Evolutionary conservation across 1,140 invertebrate genomes (phyloP), one percentile per base, ranked within the genome.

Genomic region (Drosophila takahashii): DNA sequence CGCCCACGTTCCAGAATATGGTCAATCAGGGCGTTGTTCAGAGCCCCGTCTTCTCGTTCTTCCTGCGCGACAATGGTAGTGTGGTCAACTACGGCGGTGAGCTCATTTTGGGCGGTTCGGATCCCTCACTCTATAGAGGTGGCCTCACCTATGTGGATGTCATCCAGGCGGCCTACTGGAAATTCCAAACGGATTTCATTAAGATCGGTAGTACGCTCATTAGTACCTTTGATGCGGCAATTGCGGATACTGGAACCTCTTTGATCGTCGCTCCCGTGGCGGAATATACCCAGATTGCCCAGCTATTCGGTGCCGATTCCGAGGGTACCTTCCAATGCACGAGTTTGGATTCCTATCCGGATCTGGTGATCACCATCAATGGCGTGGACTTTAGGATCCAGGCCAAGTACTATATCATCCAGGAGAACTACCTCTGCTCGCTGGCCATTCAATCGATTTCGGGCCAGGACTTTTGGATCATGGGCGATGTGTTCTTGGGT

Each of bases 1-100:
- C 93, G 11, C 98, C 98, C 1, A 96, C 98, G 9, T 99, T 99
- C 93, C 95, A 99, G 92, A 97, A 97, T 83, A 98, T 99, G 97
- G 93, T 98, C 11, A 93, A 95, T 9, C 98, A 99, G 93, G 94
- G 95, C 8, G 92, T 97, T 1, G 94, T 99, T 4, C 86, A 93
- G 4, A 83, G 95, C 47, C 94, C 97, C 1, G 93, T 99, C 15
- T 99, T 99, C 93, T 98, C 98, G 48, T 99, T 99, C 93, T 99
- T 99, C 92, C 36, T 92, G 51, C 57, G 53, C 0, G 76, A 98
- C 92, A 95, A 98, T 93, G 95, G 97, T 37, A 81, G 90, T 47
- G 95, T 94, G 1, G 34, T 94, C 27, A 71, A 93, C 47, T 90
- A 94, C 67, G 98, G 98, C 76, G 98, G 98, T 58, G 98, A 99